These are phyloP conservation scores for Prostheceraeus crozeri DNA, from an alignment of 2,888 invertebrate genomes.

Conservation along the genomic window DNA sequence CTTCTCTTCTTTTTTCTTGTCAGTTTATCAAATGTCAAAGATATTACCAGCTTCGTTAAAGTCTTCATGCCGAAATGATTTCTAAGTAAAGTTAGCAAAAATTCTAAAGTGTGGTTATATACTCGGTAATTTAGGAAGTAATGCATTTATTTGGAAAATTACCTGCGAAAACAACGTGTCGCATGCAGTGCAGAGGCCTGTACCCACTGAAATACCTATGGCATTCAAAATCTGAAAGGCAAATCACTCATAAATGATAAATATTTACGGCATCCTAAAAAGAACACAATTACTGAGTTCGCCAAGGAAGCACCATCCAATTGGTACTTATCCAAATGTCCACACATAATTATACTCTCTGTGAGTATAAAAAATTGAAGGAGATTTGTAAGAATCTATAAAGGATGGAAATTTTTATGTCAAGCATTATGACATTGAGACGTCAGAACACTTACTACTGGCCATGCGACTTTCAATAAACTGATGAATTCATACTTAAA, in stretches of 20 bases:
- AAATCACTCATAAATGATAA: neutral
- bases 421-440: too few species aligned
- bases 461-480: neutral
- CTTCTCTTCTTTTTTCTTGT: too few species aligned
- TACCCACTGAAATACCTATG: slow-evolving; percentile 1
- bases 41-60: too few species aligned
- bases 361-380: slow-evolving; percentile 24
- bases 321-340: neutral
- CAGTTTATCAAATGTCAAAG: too few species aligned
- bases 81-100: too few species aligned
- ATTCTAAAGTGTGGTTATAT: too few species aligned
- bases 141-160: too few species aligned
- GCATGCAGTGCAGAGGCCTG: slow-evolving; percentile 26
- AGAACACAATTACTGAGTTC: slow-evolving; percentile 3
- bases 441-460: slow-evolving; percentile 18
- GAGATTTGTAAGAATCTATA: slow-evolving; percentile 23
- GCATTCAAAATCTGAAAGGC: slow-evolving; percentile 9
- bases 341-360: slow-evolving; percentile 25
- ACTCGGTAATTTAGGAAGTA: too few species aligned
- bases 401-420: too few species aligned
- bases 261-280: neutral
- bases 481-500: slow-evolving; percentile 11
- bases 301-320: slow-evolving; percentile 18
- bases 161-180: slow-evolving; percentile 27
- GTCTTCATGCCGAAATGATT: too few species aligned